These are phyloP conservation scores for Dolichallabes microphthalmus DNA, from an alignment of 2,113 vertebrate species.

Conservation along the genomic window DNA sequence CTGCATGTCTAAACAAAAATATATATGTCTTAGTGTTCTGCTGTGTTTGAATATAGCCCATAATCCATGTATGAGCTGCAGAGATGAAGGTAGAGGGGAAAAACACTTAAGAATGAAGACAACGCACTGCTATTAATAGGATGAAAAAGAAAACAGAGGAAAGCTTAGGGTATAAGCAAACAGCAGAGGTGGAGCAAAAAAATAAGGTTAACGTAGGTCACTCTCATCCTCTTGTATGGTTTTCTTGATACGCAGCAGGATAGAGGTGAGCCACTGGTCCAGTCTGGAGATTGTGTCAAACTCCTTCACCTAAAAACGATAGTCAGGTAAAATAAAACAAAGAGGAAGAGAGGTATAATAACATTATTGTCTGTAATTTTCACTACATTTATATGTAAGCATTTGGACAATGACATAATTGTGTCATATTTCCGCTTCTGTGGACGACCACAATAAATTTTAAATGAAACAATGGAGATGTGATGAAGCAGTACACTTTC, in stretches of 20 bases:
- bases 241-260: constrained; percentile 94
- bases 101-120: neutral
- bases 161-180: neutral
- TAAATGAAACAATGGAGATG: too few relatives aligned
- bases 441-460: too few relatives aligned
- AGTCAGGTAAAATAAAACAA: neutral
- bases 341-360: neutral
- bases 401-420: too few relatives aligned
- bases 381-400: neutral
- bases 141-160: neutral
- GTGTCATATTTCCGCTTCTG: too few relatives aligned
- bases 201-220: constrained; percentile 72
- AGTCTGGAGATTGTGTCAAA: constrained; percentile 88
- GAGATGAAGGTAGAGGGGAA: neutral
- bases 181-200: constrained; percentile 44
- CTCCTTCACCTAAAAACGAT: constrained; percentile 82
- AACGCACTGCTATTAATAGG: constrained; percentile 8
- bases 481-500: too few relatives aligned
- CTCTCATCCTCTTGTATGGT: constrained; percentile 87
- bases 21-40: constrained; percentile 34
- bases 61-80: neutral
- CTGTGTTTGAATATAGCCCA: neutral
- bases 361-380: neutral
- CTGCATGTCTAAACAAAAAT: constrained; percentile 19
- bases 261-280: constrained; percentile 95